Evolutionary conservation across 2,888 invertebrate species (phyloP), one percentile per base, ranked within the genome.

Genomic region (Polydrusus cervinus): DNA sequence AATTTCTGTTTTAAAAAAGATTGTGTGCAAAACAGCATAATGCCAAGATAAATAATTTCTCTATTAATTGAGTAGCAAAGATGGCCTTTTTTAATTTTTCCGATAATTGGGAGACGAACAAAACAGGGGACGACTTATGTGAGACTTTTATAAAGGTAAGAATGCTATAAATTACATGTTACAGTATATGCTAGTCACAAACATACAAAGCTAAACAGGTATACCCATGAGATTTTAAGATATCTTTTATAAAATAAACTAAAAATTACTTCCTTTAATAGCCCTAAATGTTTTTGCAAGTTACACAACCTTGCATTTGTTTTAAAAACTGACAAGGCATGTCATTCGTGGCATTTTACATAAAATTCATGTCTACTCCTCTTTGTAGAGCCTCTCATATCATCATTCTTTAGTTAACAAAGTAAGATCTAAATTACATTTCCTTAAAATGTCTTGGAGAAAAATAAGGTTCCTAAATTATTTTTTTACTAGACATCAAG

Each of bases 51-150:
- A 47, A 14, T 5, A 47, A 0, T 8, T 47, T n/a, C 0, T 16
- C 5, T 16, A 16, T 16, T 14, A 5, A 47, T 47, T 47, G 5
- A 3, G 7, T 8, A 3, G 16, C 16, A 16, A 57, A 57, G 34
- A 76, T 76, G 76, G 47, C 68, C 34, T 30, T 69, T 18, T 76
- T 76, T 47, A 68, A 69, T 45, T 47, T 64, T 57, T 45, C 60
- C 13, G 34, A 13, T 43, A 57, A 76, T 18, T 76, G 76, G 76
- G 76, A 57, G 25, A 55, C 45, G n/a, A 64, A 62, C 14, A 45
- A 72, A 7, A 47, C 40, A 0, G 72, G 65, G 0, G 72, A 76
- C 40, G 68, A 68, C 49, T 38, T 76, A 34, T 76, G 69, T 14
- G n/a, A 62, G 57, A 72, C 40, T 13, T 76, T 76, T 55, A 64